Base-by-base conservation (phyloP, 1,140 invertebrate species). In the Macrobrachium rosenbergii region DNA sequence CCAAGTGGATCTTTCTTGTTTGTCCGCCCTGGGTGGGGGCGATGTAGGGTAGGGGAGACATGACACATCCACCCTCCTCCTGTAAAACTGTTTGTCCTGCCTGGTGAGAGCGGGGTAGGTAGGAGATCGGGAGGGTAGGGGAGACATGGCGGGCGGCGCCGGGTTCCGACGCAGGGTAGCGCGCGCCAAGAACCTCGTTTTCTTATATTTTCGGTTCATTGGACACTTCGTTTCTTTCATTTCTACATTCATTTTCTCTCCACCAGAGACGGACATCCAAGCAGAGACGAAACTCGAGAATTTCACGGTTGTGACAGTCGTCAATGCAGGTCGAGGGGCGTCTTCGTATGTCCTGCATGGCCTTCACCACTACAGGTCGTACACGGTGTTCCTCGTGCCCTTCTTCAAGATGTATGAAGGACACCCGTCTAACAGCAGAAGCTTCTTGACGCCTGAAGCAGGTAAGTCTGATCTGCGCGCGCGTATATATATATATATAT, bases 341-440 rank as follows among this genome's bases (percentile, higher is more conserved):
- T 84, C 86, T 11, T 88, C 85, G 11, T 89, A 88, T 77, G 77
- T 88, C 8, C 94, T 96, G 87, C 94, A 94, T 80, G 94, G 94
- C 83, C 92, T 96, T 88, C 93, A 93, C 83, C 95, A 95, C 92
- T 96, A 94, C 91, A 93, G 94, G 64, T 93, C 93, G 90, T 96
- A 96, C 92, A 94, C 95, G 91, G 96, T 96, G 92, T 96, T 96
- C 92, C 93, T 96, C 87, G 93, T 96, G 88, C 95, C 95, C 87
- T 96, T 95, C 92, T 96, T 95, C 92, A 95, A 95, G 91, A 94
- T 94, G 91, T 94, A 96, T 90, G 95, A 96, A 92, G 95, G 95
- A 82, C 94, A 94, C 89, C 95, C 95, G 52, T 96, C 95, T 3
- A 96, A 96, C 93, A 95, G 95, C 19, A 93, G 93, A 90, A 93